Base-by-base conservation (phyloP, 2,888 invertebrate genomes). In the Oscheius sp. region DNA sequence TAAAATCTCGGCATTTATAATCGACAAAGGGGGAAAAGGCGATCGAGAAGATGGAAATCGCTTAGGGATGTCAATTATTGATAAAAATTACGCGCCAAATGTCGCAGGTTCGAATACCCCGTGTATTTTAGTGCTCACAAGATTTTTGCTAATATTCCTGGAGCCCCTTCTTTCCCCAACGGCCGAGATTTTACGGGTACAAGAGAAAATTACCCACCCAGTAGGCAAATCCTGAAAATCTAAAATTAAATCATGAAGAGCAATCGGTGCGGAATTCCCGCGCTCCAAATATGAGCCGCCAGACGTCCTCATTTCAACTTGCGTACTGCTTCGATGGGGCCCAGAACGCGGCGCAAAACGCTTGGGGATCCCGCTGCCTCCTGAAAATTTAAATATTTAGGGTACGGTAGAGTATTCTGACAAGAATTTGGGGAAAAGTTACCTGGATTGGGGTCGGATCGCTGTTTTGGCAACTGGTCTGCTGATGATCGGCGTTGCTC, bases 241-340 rank as follows among this genome's bases (percentile, higher is more conserved):
- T 25, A 69, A 23, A 55, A 12, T 29, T 7, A 69, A 43, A 35
- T 69, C 69, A 16, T 53, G 53, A 12, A 69, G 69, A n/a, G 55
- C 45, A 21, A 69, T 53, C 0, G 69, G 69, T 25, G 69, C 69
- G 13, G 69, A 69, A 35, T 69, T 53, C 35, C 69, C 69, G 21
- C 69, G 35, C 35, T 69, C 69, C 7, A 69, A 43, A 25, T 29
- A 69, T 2, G 49, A 27, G 45, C 45, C 23, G 12, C 13, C 16
- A 6, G 41, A n/a, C 1, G 61, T 41, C 21, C 25, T 55, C 43
- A 66, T 25, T 64, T 72, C 72, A 64, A 59, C 66, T 66, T 64
- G 55, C 72, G 72, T 55, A 66, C 64, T 25, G 66, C 66, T 72
- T 53, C 66, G 56, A 66, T 64, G 25, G 64, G 64, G 56, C 53